Evolutionary conservation across 2,113 vertebrate genomes (phyloP), one percentile per base, ranked within the genome.

Genomic region (Chiloscyllium plagiosum): DNA sequence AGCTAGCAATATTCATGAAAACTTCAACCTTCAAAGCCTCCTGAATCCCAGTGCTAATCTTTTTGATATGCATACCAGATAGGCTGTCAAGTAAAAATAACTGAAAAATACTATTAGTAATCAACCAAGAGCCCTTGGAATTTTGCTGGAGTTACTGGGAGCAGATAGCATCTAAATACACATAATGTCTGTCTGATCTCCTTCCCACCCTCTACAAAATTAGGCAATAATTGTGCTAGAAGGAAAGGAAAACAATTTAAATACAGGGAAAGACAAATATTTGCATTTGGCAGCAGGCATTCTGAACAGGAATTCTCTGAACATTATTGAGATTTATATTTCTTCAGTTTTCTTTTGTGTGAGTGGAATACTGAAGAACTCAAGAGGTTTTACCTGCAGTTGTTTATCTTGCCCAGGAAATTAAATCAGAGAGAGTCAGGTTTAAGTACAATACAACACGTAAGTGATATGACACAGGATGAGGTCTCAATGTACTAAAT

Each of bases 401-500:
- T 65, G 89, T 66, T 66, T 93, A 19, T 24, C 17, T 93, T n/a
- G 8, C 19, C 65, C 89, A 66, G 19, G 61, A 93, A 93, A 93
- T 93, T 93, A 93, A 93, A 93, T 66, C 89, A 68, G 50, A 50
- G 15, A 65, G 19, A n/a, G 33, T 93, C 61, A 93, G n/a, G 61
- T 66, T 93, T 65, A 90, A 90, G 52, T 29, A 90, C 52, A 90
- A 93, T 20, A 22, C 65, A 93, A 93, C 56, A 66, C 22, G 89
- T n/a, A 93, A 93, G 33, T 66, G 89, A 93, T 92, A 92, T 93
- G 87, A n/a, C 61, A 37, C 33, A 42, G 61, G 19, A 93, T 37
- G 29, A 33, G 66, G 89, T n/a, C 61, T 42, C 89, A 93, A 93
- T 42, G 56, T 66, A 93, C 61, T 93, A 93, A 93, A n/a, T 93